Evolutionary conservation across 2,888 invertebrate species (phyloP), one percentile per base, ranked within the genome.

Genomic region (Zelleria hepariella): DNA sequence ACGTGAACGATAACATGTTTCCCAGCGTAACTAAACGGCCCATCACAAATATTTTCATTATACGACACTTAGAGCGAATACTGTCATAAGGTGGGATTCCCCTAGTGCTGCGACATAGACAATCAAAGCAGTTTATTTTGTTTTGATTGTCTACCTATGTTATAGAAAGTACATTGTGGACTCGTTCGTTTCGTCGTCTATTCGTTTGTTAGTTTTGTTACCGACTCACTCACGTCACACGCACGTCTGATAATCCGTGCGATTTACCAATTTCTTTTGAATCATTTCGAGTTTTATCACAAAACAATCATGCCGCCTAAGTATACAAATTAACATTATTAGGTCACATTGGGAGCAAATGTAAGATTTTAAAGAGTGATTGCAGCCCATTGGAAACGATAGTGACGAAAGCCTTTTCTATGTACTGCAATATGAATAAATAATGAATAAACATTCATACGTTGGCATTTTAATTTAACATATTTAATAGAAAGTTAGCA

Each of bases 281-380:
- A n/a, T 42, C 15, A 42, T n/a, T 51, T 51, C 51, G 7, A n/a
- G n/a, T 51, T 51, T 51, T n/a, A 57, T 57, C 21, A 47, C 25
- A 23, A 55, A 10, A 18, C 32, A n/a, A n/a, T n/a, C n/a, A n/a
- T n/a, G n/a, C n/a, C n/a, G n/a, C n/a, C n/a, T n/a, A n/a, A n/a
- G n/a, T 57, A 57, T 57, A n/a, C n/a, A n/a, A 57, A 57, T 42
- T 42, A 57, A 57, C 57, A 57, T 32, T 57, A 57, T n/a, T 32
- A 2, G 57, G 57, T 57, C 57, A 57, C 2, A 32, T 15, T 47
- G 57, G 47, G 57, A n/a, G n/a, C n/a, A n/a, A n/a, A n/a, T n/a
- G n/a, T n/a, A n/a, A n/a, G n/a, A n/a, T n/a, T n/a, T n/a, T 15
- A 57, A 57, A 57, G 47, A 57, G 57, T 42, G 57, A 23, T 57